Evolutionary conservation across 2,113 vertebrate genomes (phyloP).

Genomic region (Plotosus lineatus): DNA sequence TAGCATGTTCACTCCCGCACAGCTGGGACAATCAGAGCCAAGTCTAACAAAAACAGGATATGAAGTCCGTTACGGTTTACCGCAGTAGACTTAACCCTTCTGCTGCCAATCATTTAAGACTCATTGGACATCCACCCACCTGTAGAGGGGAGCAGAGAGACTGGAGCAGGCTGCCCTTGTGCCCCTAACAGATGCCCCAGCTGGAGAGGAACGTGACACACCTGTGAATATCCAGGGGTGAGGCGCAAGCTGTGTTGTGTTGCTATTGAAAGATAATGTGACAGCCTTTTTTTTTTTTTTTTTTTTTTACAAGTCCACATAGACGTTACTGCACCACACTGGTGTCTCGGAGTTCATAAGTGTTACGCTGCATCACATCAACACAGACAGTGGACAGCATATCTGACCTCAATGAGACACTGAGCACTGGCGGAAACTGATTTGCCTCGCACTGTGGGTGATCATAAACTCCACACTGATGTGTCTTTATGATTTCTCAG

Average conservation of each 20-base stretch:
- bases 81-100: not conserved
- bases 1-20: not conserved
- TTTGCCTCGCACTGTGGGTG: not conserved
- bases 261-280: not conserved
- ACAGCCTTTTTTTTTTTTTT: constrained; percentile 11
- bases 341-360: not conserved
- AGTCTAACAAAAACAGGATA: constrained; percentile 34
- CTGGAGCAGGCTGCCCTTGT: not conserved
- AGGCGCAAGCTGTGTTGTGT: constrained; percentile 12
- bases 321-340: not conserved
- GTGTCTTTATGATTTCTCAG: constrained; percentile 2
- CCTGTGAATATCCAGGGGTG: constrained; percentile 54
- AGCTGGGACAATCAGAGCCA: constrained; percentile 8
- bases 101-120: constrained; percentile 45
- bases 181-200: not conserved
- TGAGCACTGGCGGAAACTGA: not conserved
- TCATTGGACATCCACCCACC: constrained; percentile 54
- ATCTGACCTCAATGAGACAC: not conserved
- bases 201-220: constrained; percentile 45
- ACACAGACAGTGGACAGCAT: constrained; percentile 12
- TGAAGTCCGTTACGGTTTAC: not conserved
- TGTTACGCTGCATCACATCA: constrained; percentile 3
- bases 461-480: not conserved
- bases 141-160: constrained; percentile 46
- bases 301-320: constrained; percentile 1